phyloP scores from a whole-genome alignment of 2,113 vertebrate genomes.

The Paradisaea rubra region DNA sequence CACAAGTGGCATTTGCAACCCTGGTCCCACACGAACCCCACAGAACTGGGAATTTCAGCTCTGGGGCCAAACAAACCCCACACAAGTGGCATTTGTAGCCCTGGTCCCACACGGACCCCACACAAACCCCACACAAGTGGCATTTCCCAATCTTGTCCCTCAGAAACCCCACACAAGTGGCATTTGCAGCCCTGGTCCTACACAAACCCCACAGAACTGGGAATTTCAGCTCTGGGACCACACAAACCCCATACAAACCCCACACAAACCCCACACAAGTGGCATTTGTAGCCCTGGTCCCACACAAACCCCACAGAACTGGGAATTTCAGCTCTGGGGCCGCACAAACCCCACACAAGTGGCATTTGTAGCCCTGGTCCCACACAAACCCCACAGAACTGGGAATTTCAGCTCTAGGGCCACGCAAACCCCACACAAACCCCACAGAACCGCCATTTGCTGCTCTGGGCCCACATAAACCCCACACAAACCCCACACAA shows the following conservation, averaged over 20 bases:
- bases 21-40: neutral
- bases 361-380: neutral
- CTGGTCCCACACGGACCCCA: neutral
- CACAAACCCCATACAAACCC: neutral
- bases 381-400: no score
- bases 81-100: no score
- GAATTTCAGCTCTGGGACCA: accelerated
- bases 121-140: neutral
- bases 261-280: no score
- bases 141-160: accelerated
- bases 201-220: neutral
- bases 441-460: no score
- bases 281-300: no score
- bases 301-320: neutral
- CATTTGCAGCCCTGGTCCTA: neutral
- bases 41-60: neutral
- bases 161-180: no score
- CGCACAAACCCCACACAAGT: no score
- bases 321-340: no score
- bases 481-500: no score
- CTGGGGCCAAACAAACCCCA: neutral
- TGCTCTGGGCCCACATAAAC: no score
- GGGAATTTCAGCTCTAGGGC: no score
- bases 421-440: neutral
- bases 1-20: accelerated